Evolutionary conservation across 2,888 invertebrate species (phyloP).

Genomic region (Spilosoma lubricipeda): DNA sequence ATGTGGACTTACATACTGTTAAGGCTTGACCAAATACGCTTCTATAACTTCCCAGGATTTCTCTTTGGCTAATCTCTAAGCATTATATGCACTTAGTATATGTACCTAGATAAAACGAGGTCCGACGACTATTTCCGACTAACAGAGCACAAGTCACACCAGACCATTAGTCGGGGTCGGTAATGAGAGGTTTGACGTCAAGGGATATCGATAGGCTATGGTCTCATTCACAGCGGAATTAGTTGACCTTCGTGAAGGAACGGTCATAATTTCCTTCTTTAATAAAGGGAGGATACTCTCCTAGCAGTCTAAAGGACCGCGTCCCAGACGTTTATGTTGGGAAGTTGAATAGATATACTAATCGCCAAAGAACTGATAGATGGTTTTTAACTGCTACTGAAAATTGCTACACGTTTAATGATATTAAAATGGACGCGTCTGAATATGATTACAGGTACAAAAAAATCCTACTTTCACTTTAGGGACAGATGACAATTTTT

Average conservation of each 20-base stretch:
- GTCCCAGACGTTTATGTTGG: neutral
- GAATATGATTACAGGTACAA: too few species aligned
- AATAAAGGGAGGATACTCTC: too few species aligned
- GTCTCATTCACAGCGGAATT: neutral
- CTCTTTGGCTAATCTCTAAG: neutral
- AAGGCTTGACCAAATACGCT: too few species aligned
- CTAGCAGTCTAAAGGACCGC: neutral
- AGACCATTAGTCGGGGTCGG: conserved; percentile 6
- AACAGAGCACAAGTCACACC: conserved; percentile 3
- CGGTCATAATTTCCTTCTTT: too few species aligned
- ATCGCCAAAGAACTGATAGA: neutral
- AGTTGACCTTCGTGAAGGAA: neutral
- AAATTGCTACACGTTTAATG: neutral
- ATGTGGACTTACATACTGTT: too few species aligned
- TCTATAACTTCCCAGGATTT: neutral
- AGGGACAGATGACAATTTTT: neutral
- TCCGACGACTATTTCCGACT: neutral
- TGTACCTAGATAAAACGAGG: neutral
- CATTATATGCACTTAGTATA: neutral
- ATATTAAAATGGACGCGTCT: neutral
- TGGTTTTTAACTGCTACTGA: neutral
- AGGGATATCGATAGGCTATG: conserved; percentile 7
- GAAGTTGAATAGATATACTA: neutral
- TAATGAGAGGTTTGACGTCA: conserved; percentile 15
- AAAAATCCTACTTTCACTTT: too few species aligned